Percentiles rank a stretch among this genome's conserved stretches.
These are phyloP conservation scores for Trichogramma pretiosum DNA, from an alignment of 1,140 invertebrate genomes.

Conservation along the genomic window DNA sequence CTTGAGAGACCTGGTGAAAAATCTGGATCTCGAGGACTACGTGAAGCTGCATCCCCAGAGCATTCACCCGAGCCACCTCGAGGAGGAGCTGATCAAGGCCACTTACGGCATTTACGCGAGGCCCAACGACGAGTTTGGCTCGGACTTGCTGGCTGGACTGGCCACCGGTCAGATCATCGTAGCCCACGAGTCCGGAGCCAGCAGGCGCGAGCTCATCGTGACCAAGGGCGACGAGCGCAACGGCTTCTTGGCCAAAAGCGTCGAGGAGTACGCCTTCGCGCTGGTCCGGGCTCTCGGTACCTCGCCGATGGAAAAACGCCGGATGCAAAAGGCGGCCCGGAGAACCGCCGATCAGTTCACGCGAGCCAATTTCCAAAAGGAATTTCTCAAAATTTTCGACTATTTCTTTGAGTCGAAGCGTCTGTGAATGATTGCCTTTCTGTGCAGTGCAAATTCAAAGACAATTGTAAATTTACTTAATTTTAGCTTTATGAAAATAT, in stretches of 20 bases:
- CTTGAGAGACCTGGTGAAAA: slow-evolving; percentile 70
- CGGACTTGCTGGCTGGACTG: slow-evolving; percentile 94
- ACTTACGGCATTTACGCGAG: slow-evolving; percentile 90
- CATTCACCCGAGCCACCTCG: slow-evolving; percentile 77
- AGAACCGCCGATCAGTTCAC: slow-evolving; percentile 11
- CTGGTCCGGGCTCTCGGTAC: neutral
- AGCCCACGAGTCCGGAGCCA: slow-evolving; percentile 90
- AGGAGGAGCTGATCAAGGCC: slow-evolving; percentile 61
- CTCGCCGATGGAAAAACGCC: neutral
- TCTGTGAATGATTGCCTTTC: too few species aligned
- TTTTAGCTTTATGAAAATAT: too few species aligned
- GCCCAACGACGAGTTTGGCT: slow-evolving; percentile 99
- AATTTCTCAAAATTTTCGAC: slow-evolving; percentile 5
- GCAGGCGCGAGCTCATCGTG: slow-evolving; percentile 81
- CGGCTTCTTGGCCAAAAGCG: slow-evolving; percentile 72
- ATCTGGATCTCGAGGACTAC: slow-evolving; percentile 73
- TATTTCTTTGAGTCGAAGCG: slow-evolving; percentile 1
- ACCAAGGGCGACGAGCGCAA: slow-evolving; percentile 59
- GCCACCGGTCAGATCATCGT: slow-evolving; percentile 93
- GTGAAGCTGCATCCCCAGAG: slow-evolving; percentile 70
- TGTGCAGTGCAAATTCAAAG: too few species aligned
- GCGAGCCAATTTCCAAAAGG: slow-evolving; percentile 2
- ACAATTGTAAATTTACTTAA: too few species aligned
- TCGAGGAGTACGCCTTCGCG: slow-evolving; percentile 70
- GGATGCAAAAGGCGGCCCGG: slow-evolving; percentile 9